Conservation (phyloP, 1,140 invertebrate species). For the Varroa destructor region DNA sequence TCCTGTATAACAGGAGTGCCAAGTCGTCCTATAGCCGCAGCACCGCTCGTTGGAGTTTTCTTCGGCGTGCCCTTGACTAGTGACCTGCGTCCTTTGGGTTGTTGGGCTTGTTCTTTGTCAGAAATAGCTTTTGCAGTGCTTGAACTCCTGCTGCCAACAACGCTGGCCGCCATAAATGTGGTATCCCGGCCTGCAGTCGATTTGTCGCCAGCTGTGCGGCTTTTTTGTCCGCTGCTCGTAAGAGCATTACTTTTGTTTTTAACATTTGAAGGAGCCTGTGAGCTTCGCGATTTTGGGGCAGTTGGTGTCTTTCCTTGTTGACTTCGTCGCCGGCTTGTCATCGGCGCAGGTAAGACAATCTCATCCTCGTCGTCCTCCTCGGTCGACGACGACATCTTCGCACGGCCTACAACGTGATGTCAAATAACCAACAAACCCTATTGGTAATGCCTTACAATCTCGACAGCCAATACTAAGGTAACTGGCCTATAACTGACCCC, state of each 20-base stretch:
- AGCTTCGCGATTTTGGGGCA: constrained; percentile 13
- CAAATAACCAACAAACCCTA: too few species aligned
- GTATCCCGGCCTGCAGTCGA: too few species aligned
- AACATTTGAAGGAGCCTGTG: constrained; percentile 3
- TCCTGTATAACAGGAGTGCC: neutral
- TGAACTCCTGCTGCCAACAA: too few species aligned
- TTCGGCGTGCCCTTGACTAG: constrained; percentile 23
- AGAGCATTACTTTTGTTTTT: constrained; percentile 3
- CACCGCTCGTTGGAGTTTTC: neutral
- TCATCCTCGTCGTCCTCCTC: constrained; percentile 18
- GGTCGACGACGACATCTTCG: constrained; percentile 8
- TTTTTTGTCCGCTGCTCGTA: constrained; percentile 1
- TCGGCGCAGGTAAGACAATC: neutral
- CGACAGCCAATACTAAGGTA: too few species aligned
- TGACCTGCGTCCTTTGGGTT: constrained; percentile 6
- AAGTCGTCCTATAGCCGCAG: too few species aligned
- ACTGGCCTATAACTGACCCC: too few species aligned
- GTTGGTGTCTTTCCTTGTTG: neutral
- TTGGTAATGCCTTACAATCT: too few species aligned
- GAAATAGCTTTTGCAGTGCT: too few species aligned
- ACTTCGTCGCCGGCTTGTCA: constrained; percentile 2
- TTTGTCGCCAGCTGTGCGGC: too few species aligned
- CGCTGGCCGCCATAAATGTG: too few species aligned
- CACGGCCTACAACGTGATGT: neutral
- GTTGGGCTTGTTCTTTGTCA: too few species aligned